Percentiles rank a stretch among this genome's conserved stretches.
These are phyloP conservation scores for Gorsachius magnificus DNA, from an alignment of 2,797 vertebrate species.

Conservation along the genomic window DNA sequence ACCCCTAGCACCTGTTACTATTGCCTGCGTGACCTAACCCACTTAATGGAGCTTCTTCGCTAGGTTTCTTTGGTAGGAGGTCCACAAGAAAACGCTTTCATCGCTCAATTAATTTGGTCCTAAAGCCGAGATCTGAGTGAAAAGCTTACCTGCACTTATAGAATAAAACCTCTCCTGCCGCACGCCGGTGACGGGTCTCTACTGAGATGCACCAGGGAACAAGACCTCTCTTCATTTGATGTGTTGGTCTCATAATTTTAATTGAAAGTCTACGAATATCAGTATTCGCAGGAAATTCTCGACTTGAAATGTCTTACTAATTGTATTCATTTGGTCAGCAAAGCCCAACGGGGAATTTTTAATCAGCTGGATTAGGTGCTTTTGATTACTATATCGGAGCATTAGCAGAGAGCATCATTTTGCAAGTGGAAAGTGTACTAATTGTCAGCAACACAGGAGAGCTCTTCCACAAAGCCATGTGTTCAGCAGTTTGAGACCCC, in stretches of 20 bases:
- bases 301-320: conserved; percentile 44
- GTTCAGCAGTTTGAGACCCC: conserved; percentile 40
- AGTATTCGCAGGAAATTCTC: conserved; percentile 34
- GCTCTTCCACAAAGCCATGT: background rate
- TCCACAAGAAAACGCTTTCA: conserved; percentile 58
- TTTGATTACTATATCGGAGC: conserved; percentile 54
- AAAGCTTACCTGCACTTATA: conserved; percentile 28
- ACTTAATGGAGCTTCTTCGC: background rate
- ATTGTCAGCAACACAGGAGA: background rate
- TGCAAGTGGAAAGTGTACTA: background rate
- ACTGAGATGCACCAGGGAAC: conserved; percentile 2
- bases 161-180: background rate
- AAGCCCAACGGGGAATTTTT: conserved; percentile 17
- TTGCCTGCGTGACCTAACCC: conserved; percentile 17
- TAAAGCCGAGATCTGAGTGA: conserved; percentile 12
- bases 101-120: conserved; percentile 39
- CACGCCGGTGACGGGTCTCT: background rate
- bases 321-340: conserved; percentile 56
- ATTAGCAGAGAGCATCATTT: conserved; percentile 27
- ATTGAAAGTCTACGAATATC: conserved; percentile 15
- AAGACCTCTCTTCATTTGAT: background rate
- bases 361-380: conserved; percentile 41
- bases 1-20: conserved; percentile 61
- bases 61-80: background rate
- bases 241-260: conserved; percentile 22